Conservation (phyloP, 1,140 invertebrate species). For the Drosophila sp. region DNA sequence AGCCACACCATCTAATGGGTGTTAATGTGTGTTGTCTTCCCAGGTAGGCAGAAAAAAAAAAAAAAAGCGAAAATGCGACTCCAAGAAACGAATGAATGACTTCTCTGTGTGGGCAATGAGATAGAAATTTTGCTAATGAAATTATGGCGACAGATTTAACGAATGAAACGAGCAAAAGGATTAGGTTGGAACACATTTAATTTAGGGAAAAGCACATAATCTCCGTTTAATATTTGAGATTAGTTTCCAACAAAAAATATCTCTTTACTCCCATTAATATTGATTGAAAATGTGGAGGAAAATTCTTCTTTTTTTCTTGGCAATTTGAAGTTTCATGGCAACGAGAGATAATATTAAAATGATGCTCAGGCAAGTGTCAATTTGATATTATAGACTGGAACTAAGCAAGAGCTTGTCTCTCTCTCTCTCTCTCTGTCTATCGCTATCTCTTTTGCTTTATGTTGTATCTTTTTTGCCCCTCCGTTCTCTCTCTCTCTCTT, state of each 20-base stretch:
- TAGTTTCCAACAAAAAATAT: too few species aligned
- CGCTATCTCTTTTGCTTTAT: not conserved
- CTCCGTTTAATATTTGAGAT: too few species aligned
- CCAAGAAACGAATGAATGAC: constrained; percentile 40
- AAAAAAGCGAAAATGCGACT: constrained; percentile 2
- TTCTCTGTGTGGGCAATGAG: constrained; percentile 51
- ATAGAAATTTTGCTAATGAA: constrained; percentile 52
- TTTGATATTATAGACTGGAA: constrained; percentile 50
- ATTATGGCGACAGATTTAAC: constrained; percentile 45
- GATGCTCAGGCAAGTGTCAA: constrained; percentile 66
- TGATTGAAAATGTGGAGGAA: too few species aligned
- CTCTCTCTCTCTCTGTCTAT: not conserved
- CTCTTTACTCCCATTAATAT: too few species aligned
- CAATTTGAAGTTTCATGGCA: constrained; percentile 23
- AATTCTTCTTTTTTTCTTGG: too few species aligned
- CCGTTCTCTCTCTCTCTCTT: not conserved
- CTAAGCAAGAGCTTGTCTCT: constrained; percentile 48
- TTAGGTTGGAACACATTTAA: not conserved
- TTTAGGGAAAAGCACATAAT: not conserved
- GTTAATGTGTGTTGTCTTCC: constrained; percentile 70
- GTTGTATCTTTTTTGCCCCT: not conserved
- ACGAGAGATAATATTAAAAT: constrained; percentile 47
- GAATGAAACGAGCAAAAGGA: constrained; percentile 23
- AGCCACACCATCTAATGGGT: constrained; percentile 61
- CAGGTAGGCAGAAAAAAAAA: too few species aligned